phyloP scores from a whole-genome alignment of 53 echinoderm and acorn worm species.

The Stichopus horrens region DNA sequence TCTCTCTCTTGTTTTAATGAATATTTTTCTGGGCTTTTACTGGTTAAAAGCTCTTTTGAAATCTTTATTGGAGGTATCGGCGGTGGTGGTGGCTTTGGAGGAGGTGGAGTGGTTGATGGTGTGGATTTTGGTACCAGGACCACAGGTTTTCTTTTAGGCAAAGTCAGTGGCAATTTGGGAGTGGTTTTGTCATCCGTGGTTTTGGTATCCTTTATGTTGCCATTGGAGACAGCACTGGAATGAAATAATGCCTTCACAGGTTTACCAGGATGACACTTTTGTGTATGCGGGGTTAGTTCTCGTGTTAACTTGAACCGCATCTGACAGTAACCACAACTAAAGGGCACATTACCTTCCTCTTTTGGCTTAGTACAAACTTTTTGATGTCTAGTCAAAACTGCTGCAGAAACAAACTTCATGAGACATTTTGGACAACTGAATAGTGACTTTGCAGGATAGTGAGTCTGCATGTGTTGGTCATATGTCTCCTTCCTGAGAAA shows the following conservation, averaged over 20 bases:
- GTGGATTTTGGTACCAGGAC: not conserved
- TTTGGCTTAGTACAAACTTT: not conserved
- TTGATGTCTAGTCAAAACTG: not conserved
- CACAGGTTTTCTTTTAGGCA: not conserved
- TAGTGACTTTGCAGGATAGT: not conserved
- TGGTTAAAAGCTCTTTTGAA: not conserved
- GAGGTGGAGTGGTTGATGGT: too few relatives aligned
- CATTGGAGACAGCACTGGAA: not conserved
- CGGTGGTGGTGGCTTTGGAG: not conserved
- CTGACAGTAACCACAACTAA: constrained; percentile 47
- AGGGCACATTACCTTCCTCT: not conserved
- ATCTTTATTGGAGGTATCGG: not conserved
- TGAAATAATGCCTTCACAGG: not conserved
- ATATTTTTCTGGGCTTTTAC: not conserved
- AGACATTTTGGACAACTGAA: constrained; percentile 21
- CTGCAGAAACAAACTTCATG: not conserved
- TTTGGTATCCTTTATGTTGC: not conserved
- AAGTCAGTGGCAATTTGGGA: not conserved
- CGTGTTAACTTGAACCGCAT: constrained; percentile 49
- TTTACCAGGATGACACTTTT: constrained; percentile 46
- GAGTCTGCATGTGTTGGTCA: constrained; percentile 50
- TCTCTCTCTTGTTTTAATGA: not conserved
- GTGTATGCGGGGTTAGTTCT: constrained; percentile 48
- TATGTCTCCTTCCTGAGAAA: constrained; percentile 60
- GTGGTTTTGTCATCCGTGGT: not conserved